Conservation (phyloP, 92 coral and sea anemone genomes). For the Heliopora coerulea region DNA sequence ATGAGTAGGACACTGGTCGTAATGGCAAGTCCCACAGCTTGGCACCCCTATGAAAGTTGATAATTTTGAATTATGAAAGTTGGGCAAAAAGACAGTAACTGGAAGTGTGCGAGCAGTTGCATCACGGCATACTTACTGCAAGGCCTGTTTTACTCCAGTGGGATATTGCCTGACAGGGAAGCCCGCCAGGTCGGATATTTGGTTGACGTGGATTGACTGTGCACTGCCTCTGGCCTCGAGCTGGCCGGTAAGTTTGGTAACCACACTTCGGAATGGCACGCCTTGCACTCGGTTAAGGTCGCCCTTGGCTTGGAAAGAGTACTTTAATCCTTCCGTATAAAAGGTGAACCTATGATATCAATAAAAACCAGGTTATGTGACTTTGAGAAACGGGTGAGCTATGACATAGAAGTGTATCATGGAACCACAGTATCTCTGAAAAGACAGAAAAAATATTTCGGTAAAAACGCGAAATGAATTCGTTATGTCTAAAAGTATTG, state of each 20-base stretch:
- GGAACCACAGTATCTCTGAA: too few relatives aligned
- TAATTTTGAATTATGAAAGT: too few relatives aligned
- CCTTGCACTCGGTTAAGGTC: slow-evolving; percentile 56
- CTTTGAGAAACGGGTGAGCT: too few relatives aligned
- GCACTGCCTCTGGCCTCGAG: slow-evolving; percentile 68
- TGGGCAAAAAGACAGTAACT: too few relatives aligned
- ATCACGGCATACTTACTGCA: slow-evolving; percentile 89
- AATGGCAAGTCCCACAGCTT: slow-evolving; percentile 76
- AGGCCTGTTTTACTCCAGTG: slow-evolving; percentile 48
- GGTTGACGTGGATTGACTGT: slow-evolving; percentile 50
- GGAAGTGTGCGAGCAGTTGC: too few relatives aligned
- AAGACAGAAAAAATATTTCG: too few relatives aligned
- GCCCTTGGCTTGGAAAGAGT: slow-evolving; percentile 94
- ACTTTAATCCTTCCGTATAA: slow-evolving; percentile 80
- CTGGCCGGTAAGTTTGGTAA: slow-evolving; percentile 61
- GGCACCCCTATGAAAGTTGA: slow-evolving; percentile 51
- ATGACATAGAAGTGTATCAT: too few relatives aligned
- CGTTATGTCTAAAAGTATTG: too few relatives aligned
- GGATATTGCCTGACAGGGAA: slow-evolving; percentile 58
- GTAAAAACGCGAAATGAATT: too few relatives aligned
- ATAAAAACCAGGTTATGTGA: too few relatives aligned
- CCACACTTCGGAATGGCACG: slow-evolving; percentile 67
- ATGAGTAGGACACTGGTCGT: slow-evolving; percentile 58
- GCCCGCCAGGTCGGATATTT: slow-evolving; percentile 62
- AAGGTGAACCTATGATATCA: slow-evolving; percentile 64